Conservation (phyloP, 2,888 invertebrate genomes). For the Pachydiplax longipennis region DNA sequence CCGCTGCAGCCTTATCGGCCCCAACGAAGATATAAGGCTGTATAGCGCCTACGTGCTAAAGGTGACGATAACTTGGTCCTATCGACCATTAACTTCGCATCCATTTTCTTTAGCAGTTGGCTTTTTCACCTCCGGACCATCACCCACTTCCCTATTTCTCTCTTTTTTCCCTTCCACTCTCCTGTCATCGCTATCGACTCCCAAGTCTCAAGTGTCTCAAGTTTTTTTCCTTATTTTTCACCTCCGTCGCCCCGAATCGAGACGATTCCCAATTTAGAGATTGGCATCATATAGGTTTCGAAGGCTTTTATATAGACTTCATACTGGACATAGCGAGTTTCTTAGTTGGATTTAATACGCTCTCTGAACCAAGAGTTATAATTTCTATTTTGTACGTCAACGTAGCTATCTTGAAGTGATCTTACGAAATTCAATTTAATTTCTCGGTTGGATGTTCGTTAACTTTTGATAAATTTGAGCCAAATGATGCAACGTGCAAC, state of each 20-base stretch:
- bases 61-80: neutral
- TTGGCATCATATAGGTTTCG: slow-evolving; percentile 22
- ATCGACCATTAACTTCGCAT: neutral
- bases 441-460: neutral
- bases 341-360: neutral
- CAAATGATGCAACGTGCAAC: neutral
- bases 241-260: neutral
- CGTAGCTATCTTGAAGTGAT: neutral
- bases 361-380: neutral
- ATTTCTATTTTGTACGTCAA: neutral
- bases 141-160: neutral
- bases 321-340: neutral
- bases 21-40: neutral
- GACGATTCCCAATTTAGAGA: slow-evolving; percentile 23
- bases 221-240: neutral
- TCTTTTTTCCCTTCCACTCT: neutral
- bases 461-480: neutral
- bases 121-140: neutral
- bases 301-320: neutral
- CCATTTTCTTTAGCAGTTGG: neutral
- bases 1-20: neutral
- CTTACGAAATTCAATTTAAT: neutral
- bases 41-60: neutral
- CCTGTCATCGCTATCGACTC: neutral
- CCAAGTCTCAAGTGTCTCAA: slow-evolving; percentile 12